Base-by-base conservation (phyloP, 2,113 vertebrate species). In the Lipotes vexillifer region DNA sequence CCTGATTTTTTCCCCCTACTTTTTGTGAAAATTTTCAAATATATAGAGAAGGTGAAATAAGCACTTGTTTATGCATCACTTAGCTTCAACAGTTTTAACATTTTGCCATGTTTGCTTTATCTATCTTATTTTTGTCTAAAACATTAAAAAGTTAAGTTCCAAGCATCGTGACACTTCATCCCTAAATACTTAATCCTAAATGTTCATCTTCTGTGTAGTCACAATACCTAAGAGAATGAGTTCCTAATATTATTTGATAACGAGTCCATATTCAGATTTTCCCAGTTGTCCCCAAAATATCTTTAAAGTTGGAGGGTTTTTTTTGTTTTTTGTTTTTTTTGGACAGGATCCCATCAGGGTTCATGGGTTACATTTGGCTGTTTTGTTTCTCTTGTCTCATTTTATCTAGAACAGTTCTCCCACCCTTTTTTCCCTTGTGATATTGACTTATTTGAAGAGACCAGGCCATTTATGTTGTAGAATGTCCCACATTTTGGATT, bases 141-240 rank as follows among this genome's bases (percentile, higher is more conserved):
- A 71, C 55, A 83, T 87, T 78, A 83, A 27, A 71, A 96, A 90
- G 44, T 87, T 87, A 93, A 82, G 20, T 94, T 94, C 46, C 5
- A 94, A 49, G 81, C 5, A 41, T 96, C 15, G 17, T 78, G 83
- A 77, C 23, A 27, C 46, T 49, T 94, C 13, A 69, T 3, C 27
- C 36, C 9, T 68, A 65, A 84, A 25, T 86, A 81, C 57, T 69
- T 65, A 38, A 65, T 82, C 25, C 63, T 81, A 46, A 83, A 52
- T n/a, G 61, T 31, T 46, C 63, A 9, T 88, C 41, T 86, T 90
- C 49, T 83, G 1, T 55, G 8, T 85, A 71, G n/a, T 90, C 27
- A 57, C 41, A 57, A 15, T 88, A 77, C 52, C 9, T 66, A 38
- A 63, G 25, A 59, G 71, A 75, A 69, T 65, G 17, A 65, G 61